Percentiles rank a stretch among this genome's conserved stretches.
Evolutionary conservation across 2,888 invertebrate genomes (phyloP).

Genomic region (Zonitis immaculata): DNA sequence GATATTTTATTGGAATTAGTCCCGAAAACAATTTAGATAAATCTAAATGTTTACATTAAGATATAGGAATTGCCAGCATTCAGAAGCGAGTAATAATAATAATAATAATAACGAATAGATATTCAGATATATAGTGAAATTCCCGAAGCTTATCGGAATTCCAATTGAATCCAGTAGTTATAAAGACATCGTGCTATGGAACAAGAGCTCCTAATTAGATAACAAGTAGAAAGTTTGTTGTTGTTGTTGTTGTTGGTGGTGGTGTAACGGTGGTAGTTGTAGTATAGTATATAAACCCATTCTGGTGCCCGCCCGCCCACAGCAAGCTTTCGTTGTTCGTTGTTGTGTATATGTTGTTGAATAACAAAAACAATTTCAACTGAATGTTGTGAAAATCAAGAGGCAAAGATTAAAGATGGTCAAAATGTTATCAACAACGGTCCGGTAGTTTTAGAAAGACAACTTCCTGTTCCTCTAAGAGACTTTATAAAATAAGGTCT

Average conservation of each 20-base stretch:
- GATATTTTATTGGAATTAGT: too few relatives aligned
- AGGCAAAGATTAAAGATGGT: conserved; percentile 9
- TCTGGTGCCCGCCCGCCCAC: conserved; percentile 5
- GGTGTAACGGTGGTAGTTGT: conserved; percentile 14
- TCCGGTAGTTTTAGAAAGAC: conserved; percentile 9
- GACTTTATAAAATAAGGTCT: too few relatives aligned
- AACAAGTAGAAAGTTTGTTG: conserved; percentile 43
- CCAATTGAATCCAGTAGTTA: conserved; percentile 45
- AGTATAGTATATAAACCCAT: conserved; percentile 8
- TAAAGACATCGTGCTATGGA: conserved; percentile 44
- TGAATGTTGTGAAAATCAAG: not conserved
- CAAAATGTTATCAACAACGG: conserved; percentile 15
- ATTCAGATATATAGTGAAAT: conserved; percentile 41
- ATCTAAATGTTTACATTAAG: conserved; percentile 38
- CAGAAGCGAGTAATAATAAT: conserved; percentile 9
- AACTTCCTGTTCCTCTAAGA: too few relatives aligned
- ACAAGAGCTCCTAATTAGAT: conserved; percentile 46
- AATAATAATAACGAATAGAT: conserved; percentile 12
- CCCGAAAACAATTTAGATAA: conserved; percentile 44
- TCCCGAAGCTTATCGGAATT: conserved; percentile 44
- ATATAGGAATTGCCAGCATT: conserved; percentile 26
- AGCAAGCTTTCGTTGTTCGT: not conserved
- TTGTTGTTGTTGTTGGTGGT: too few relatives aligned
- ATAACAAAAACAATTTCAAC: not conserved
- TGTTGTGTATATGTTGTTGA: too few relatives aligned